phyloP scores from a whole-genome alignment of 92 coral and sea anemone genomes.

The Porites lobata region DNA sequence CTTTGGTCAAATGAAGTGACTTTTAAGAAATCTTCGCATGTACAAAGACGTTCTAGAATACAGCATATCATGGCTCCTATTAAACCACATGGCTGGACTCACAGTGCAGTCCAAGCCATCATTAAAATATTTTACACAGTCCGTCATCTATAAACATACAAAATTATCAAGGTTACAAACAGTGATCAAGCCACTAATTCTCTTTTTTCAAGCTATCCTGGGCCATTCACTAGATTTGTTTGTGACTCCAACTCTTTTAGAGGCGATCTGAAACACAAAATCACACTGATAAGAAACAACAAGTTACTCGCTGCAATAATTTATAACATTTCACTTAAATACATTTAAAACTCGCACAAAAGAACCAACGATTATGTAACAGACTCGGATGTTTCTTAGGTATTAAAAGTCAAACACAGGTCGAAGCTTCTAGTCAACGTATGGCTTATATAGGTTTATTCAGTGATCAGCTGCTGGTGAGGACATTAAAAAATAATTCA shows the following conservation, averaged over 20 bases:
- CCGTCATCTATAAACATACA: conserved; percentile 54
- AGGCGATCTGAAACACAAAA: conserved; percentile 49
- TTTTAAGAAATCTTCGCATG: conserved; percentile 15
- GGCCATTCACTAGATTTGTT: conserved; percentile 80
- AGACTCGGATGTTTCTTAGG: too few relatives aligned
- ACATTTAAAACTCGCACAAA: too few relatives aligned
- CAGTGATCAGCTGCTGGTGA: too few relatives aligned
- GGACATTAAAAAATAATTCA: too few relatives aligned
- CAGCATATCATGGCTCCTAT: background rate
- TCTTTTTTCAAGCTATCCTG: conserved; percentile 51
- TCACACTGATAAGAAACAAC: too few relatives aligned
- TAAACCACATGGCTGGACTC: background rate
- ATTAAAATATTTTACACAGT: conserved; percentile 48
- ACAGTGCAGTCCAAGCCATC: conserved; percentile 9
- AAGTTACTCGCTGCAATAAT: background rate
- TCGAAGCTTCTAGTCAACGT: too few relatives aligned
- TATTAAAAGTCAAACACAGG: too few relatives aligned
- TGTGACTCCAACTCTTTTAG: conserved; percentile 60
- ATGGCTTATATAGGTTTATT: too few relatives aligned
- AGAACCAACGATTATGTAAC: too few relatives aligned
- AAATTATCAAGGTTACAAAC: conserved; percentile 27
- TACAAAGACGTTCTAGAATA: conserved; percentile 40
- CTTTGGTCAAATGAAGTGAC: background rate
- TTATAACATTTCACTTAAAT: too few relatives aligned
- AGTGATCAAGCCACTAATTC: conserved; percentile 3